These are phyloP conservation scores for Xerus rutilus DNA, from an alignment of 2,797 vertebrate genomes.

Conservation along the genomic window DNA sequence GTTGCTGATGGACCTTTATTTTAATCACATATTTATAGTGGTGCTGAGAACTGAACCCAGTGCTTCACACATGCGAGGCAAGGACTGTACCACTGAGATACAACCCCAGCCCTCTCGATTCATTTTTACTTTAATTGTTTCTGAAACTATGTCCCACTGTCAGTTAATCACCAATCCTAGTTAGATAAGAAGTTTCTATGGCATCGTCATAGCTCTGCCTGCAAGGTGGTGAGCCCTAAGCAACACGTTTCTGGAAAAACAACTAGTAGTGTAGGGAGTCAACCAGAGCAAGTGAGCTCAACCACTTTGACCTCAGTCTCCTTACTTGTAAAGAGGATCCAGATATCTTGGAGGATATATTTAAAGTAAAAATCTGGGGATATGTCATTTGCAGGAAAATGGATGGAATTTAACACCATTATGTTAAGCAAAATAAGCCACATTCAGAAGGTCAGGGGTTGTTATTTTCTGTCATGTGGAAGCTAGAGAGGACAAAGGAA, in stretches of 20 bases:
- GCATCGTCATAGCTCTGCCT: not conserved
- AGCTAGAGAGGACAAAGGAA: too few relatives aligned
- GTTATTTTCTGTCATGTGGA: too few relatives aligned
- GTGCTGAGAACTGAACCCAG: too few relatives aligned
- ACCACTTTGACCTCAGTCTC: not conserved
- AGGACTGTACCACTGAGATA: too few relatives aligned
- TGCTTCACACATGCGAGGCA: too few relatives aligned
- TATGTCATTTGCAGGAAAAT: too few relatives aligned
- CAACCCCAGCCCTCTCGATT: not conserved
- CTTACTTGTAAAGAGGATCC: not conserved
- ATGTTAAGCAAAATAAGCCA: too few relatives aligned
- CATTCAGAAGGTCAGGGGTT: too few relatives aligned
- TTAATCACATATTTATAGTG: too few relatives aligned
- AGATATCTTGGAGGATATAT: not conserved
- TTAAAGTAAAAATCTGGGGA: not conserved
- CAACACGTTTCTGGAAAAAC: not conserved
- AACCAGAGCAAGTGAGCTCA: not conserved
- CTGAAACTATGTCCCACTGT: not conserved
- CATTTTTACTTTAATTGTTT: conserved; percentile 2
- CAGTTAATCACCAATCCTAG: not conserved
- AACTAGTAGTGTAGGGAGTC: not conserved
- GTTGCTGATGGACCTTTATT: too few relatives aligned
- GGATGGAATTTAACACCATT: too few relatives aligned
- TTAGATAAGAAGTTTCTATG: not conserved
- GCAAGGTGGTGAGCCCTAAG: not conserved